These are phyloP conservation scores for Panurus biarmicus DNA, from an alignment of 2,113 vertebrate genomes.

Conservation along the genomic window DNA sequence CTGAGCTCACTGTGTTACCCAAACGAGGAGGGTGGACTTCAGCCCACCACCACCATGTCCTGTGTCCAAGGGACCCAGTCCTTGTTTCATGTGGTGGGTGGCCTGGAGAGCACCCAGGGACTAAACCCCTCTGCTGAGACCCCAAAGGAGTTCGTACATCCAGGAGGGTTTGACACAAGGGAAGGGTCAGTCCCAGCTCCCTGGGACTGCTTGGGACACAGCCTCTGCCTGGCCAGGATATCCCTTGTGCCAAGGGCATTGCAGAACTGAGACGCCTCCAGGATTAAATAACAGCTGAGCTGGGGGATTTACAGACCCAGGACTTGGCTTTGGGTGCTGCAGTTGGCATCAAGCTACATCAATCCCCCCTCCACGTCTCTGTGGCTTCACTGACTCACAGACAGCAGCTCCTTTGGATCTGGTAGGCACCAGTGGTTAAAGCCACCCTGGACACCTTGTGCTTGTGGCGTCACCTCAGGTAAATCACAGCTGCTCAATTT, in stretches of 20 bases:
- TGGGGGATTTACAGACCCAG: not conserved
- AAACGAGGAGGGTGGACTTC: not conserved
- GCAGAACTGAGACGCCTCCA: not conserved
- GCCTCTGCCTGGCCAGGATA: not conserved
- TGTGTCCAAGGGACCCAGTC: not conserved
- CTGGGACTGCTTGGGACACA: not conserved
- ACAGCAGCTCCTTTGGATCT: not conserved
- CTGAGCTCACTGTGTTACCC: not conserved
- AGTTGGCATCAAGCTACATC: not conserved
- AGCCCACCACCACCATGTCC: fast-evolving
- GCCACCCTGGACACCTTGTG: not conserved
- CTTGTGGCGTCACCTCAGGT: not conserved
- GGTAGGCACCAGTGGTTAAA: not conserved
- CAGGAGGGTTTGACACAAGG: not conserved
- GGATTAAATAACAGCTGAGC: not conserved
- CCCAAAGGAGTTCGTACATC: not conserved
- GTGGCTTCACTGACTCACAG: not conserved
- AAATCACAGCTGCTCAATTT: not conserved
- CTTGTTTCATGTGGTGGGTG: not conserved
- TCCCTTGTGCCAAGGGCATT: fast-evolving
- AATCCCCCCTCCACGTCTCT: fast-evolving
- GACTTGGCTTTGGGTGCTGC: not conserved
- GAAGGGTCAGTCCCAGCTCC: not conserved
- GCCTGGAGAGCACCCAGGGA: not conserved
- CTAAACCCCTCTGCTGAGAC: not conserved